These are phyloP conservation scores for Cheilinus undulatus DNA, from an alignment of 2,113 vertebrate species.

Conservation along the genomic window DNA sequence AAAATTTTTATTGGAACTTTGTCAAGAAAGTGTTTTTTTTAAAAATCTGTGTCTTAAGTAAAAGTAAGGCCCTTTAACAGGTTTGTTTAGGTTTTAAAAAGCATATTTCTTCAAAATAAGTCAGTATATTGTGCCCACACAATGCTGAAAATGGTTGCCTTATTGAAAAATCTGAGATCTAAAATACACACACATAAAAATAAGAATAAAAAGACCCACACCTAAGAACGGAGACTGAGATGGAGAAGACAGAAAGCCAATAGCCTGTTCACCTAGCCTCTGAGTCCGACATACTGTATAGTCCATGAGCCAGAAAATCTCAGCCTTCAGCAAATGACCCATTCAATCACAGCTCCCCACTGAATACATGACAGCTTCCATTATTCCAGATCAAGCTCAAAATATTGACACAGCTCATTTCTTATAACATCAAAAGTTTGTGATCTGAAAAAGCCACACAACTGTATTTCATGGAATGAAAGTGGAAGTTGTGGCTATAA, in stretches of 20 bases:
- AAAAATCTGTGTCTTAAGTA: no score
- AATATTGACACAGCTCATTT: background rate
- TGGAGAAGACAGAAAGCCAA: constrained; percentile 6
- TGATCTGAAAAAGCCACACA: no score
- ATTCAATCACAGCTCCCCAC: constrained; percentile 15
- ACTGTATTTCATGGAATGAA: no score
- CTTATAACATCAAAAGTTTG: background rate
- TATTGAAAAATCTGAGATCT: no score
- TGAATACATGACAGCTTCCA: constrained; percentile 1
- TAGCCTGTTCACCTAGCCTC: background rate
- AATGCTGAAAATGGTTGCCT: no score
- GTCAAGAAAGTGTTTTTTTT: no score
- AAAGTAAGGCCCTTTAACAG: no score
- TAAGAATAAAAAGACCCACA: background rate
- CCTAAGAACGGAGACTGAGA: constrained; percentile 1
- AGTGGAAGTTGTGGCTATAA: no score
- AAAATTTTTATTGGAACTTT: no score
- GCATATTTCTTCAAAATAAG: no score
- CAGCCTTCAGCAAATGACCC: constrained; percentile 34
- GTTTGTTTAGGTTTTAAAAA: no score
- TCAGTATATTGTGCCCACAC: no score
- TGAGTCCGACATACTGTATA: background rate
- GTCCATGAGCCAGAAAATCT: constrained; percentile 21
- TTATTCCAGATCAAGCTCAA: background rate
- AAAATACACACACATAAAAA: background rate